Percentiles rank a stretch among this genome's conserved stretches.
Conservation (phyloP, 1,140 invertebrate species). For the Vollenhovia emeryi region DNA sequence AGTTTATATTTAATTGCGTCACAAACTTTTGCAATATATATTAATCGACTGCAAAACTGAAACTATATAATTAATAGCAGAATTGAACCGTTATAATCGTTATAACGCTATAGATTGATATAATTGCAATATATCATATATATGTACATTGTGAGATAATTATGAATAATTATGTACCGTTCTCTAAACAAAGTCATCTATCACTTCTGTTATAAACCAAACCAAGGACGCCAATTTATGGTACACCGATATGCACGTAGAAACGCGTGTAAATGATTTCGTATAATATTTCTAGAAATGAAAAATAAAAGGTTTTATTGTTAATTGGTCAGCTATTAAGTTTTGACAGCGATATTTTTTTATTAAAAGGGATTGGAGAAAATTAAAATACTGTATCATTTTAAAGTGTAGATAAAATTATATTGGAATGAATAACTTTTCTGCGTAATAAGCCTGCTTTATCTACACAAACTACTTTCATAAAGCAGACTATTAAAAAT, state of each 20-base stretch:
- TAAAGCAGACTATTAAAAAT: too few species aligned
- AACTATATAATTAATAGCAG: constrained; percentile 1
- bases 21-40: constrained; percentile 63
- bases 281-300: neutral
- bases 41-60: constrained; percentile 57
- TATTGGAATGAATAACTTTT: neutral
- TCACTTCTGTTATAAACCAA: constrained; percentile 14
- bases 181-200: constrained; percentile 22
- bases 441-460: neutral
- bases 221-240: constrained; percentile 3
- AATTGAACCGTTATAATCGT: neutral
- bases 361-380: neutral
- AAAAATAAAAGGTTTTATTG: neutral
- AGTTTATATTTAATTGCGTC: constrained; percentile 61
- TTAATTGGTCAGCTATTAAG: neutral
- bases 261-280: neutral
- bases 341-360: constrained; percentile 1
- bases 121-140: neutral
- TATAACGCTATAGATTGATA: neutral
- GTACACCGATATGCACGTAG: neutral
- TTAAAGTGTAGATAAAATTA: neutral
- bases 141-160: neutral
- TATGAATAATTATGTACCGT: constrained; percentile 25
- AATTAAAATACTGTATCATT: constrained; percentile 1
- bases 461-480: too few species aligned